Evolutionary conservation across 2,797 vertebrate species (phyloP), one percentile per base, ranked within the genome.

Genomic region (Poliocrania exsul): DNA sequence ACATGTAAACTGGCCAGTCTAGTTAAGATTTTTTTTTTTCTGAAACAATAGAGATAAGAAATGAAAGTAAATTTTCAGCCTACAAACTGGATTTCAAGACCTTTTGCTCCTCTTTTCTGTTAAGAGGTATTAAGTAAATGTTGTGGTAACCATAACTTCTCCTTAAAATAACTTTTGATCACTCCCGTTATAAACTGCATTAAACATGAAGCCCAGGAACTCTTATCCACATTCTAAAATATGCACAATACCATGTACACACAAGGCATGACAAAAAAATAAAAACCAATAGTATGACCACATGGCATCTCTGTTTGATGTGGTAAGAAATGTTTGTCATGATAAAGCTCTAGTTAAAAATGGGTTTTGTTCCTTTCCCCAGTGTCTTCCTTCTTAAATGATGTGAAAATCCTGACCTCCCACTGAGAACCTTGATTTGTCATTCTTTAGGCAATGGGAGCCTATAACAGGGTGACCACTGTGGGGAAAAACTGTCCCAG

Each of bases 241-340:
- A 16, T 49, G 7, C 28, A 24, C 5, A 35, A 17, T 19, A 51
- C 3, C 57, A 23, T 51, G 28, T 20, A 12, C 5, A 35, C 8
- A 64, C 2, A 29, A 65, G 3, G 1, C 57, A 20, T 54, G 31
- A 40, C 16, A 75, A 35, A 73, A 69, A 71, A n/a, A n/a, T n/a
- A n/a, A n/a, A n/a, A n/a, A n/a, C n/a, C 40, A 40, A 5, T 8
- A 19, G 10, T 18, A 50, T 26, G 49, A 42, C 51, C 0, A 1
- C 1, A 2, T 10, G 25, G 9, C 11, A 72, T 10, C 20, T 79
- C 58, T 58, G 14, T 28, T 31, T 77, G 53, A 37, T 64, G 13
- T n/a, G 4, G n/a, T 42, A 49, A 71, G 49, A 74, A 69, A 28
- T 16, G 42, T 20, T 64, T 81, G 18, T 23, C 79, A 9, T 77